phyloP scores from a whole-genome alignment of 2,888 invertebrate genomes.

The Margaritifera margaritifera region DNA sequence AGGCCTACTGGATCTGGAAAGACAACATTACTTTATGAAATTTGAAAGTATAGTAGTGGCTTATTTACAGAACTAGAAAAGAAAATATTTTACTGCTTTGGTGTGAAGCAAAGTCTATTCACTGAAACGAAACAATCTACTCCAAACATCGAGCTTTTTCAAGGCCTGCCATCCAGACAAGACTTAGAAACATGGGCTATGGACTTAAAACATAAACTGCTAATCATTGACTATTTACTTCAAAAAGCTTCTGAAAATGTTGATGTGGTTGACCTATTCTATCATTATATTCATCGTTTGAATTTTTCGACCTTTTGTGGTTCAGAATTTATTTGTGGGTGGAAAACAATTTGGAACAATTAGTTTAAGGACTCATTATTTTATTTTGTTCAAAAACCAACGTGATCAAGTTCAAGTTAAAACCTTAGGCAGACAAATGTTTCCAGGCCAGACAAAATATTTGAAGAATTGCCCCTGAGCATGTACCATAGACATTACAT shows the following conservation, averaged over 20 bases:
- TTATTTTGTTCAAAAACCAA: constrained; percentile 29
- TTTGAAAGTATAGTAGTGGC: too few species aligned
- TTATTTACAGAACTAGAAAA: too few species aligned
- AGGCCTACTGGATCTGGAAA: too few species aligned
- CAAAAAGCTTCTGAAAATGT: constrained; percentile 23
- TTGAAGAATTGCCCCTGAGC: constrained; percentile 29
- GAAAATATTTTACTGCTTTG: too few species aligned
- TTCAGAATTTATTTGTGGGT: constrained; percentile 35
- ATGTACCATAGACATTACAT: constrained; percentile 21
- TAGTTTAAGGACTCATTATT: constrained; percentile 38
- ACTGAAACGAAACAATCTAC: too few species aligned
- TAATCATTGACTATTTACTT: constrained; percentile 35
- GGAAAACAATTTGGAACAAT: constrained; percentile 38
- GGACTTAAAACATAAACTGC: constrained; percentile 20
- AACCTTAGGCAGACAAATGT: constrained; percentile 32
- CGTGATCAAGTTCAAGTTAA: constrained; percentile 33
- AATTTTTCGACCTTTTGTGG: constrained; percentile 34
- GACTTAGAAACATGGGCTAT: constrained; percentile 30
- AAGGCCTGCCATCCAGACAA: constrained; percentile 14
- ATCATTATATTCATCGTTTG: constrained; percentile 29
- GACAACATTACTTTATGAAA: too few species aligned
- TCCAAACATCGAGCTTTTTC: too few species aligned
- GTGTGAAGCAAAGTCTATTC: too few species aligned
- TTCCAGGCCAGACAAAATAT: constrained; percentile 28
- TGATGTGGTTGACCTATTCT: constrained; percentile 30